Conservation (phyloP, 2,888 invertebrate genomes). For the Acrobasis repandana region DNA sequence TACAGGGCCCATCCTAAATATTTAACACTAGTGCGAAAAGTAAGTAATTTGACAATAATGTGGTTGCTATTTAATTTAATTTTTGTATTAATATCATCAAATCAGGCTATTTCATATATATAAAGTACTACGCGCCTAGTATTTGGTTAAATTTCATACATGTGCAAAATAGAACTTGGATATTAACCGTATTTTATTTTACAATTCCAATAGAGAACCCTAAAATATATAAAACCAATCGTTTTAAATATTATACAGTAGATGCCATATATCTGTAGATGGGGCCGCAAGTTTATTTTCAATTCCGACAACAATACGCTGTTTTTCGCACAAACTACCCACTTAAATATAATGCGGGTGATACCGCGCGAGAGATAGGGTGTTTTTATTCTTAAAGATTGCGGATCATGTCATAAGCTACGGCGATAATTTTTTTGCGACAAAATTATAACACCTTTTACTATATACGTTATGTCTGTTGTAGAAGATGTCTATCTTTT, state of each 20-base stretch:
- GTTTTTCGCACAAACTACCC: slow-evolving; percentile 78
- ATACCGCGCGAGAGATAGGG: slow-evolving; percentile 62
- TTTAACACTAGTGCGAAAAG: too few relatives aligned
- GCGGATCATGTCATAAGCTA: slow-evolving; percentile 35
- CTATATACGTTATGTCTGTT: not conserved
- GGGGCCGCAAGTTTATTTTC: slow-evolving; percentile 68
- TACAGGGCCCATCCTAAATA: too few relatives aligned
- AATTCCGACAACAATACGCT: slow-evolving; percentile 77
- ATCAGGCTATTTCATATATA: too few relatives aligned
- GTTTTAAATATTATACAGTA: slow-evolving; percentile 44
- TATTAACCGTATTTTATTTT: not conserved
- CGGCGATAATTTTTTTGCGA: slow-evolving; percentile 21
- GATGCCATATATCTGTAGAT: slow-evolving; percentile 46
- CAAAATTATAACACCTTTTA: not conserved
- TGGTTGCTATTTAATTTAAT: too few relatives aligned
- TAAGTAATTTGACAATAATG: too few relatives aligned
- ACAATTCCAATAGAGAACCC: not conserved
- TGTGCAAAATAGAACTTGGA: not conserved
- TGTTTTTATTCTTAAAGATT: slow-evolving; percentile 54
- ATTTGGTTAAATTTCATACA: too few relatives aligned
- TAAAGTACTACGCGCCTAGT: too few relatives aligned
- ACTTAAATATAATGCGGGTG: slow-evolving; percentile 77
- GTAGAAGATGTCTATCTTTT: not conserved
- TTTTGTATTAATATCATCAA: too few relatives aligned
- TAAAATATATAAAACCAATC: slow-evolving; percentile 33